Base-by-base conservation (phyloP, 2,113 vertebrate species). In the Kobus ellipsiprymnus region DNA sequence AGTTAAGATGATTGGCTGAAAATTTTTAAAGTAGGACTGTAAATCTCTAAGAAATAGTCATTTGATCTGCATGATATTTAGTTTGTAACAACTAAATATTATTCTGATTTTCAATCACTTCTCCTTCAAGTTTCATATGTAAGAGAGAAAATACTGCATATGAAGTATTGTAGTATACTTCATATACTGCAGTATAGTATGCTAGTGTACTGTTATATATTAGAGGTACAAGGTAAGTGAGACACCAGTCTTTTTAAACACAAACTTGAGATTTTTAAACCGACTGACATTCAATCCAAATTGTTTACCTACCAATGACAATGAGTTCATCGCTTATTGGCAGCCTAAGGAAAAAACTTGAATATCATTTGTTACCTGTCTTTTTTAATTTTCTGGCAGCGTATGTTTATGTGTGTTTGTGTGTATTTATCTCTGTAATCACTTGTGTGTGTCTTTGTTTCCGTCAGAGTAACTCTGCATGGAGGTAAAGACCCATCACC, bases 1-100 rank as follows among this genome's bases (percentile, higher is more conserved):
- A 87, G 19, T 96, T 71, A 94, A 93, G 48, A 82, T 59, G 7
- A 87, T 36, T 92, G 21, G 1, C 86, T 94, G 90, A 71, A 25
- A 77, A 93, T 1, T 7, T 59, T 95, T 57, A 36, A 52, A 80
- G 77, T 40, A 67, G 11, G 7, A 7, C 21, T 91, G 27, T 48
- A 90, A 77, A n/a, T 71, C 9, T 60, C 88, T 92, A 95, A 93
- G 36, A 96, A 57, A 57, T 17, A 64, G 13, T 52, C 71, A 80
- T 84, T 90, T 95, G 5, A 90, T 87, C 23, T 77, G 36, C 5
- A 71, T 71, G 29, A 23, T 84, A 71, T 74, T 83, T 87, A 67
- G 16, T 82, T 81, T 95, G 67, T 90, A 94, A 87, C 19, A 94
- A 64, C 11, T 87, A 95, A 95, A 54, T 71, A 86, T n/a, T 83